Evolutionary conservation across 2,888 invertebrate genomes (phyloP), one percentile per base, ranked within the genome.

Genomic region (Amblyjoppa proteus): DNA sequence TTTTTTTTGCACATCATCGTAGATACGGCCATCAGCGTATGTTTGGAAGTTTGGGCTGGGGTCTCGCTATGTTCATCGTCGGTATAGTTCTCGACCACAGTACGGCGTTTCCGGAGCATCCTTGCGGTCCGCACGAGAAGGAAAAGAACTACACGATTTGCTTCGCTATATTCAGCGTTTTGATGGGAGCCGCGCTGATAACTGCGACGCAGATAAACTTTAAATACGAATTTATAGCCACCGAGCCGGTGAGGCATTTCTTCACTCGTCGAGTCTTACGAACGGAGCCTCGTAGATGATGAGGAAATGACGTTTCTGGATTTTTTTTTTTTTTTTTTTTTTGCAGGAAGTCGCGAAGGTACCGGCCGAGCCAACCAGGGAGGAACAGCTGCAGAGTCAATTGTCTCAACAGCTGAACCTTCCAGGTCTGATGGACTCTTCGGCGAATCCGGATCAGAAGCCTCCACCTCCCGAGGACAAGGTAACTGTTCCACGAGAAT

Each of bases 131-230:
- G 7, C 97, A 98, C 91, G 96, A 96, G 84, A 97, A 97, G 93
- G 99, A 99, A 94, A 98, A 99, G 94, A 99, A 99, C 95, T 99
- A 99, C 94, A 99, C 98, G 51, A 98, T 99, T 88, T 99, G 99
- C 94, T 99, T 99, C 94, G 98, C 99, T 13, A 98, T 99, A 68
- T 99, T 99, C 95, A 98, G 98, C 25, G 97, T 99, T 45, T 95
- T 99, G 45, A 99, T 99, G 99, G 97, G 98, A 1, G 98, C 98
- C 68, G 99, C 99, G 1, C 95, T 99, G 80, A 96, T 99, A 71
- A 97, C 97, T 6, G 98, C 99, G 0, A 97, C 98, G 0, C 98
- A 98, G 95, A 97, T 98, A 82, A 95, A 95, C 88, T 96, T 96
- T 91, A 95, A 95, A 78, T 95, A 95, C 88, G 94, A 94, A 34